Percentiles rank a stretch among this genome's conserved stretches.
Evolutionary conservation across 2,113 vertebrate genomes (phyloP).

Genomic region (Gulo gulo): DNA sequence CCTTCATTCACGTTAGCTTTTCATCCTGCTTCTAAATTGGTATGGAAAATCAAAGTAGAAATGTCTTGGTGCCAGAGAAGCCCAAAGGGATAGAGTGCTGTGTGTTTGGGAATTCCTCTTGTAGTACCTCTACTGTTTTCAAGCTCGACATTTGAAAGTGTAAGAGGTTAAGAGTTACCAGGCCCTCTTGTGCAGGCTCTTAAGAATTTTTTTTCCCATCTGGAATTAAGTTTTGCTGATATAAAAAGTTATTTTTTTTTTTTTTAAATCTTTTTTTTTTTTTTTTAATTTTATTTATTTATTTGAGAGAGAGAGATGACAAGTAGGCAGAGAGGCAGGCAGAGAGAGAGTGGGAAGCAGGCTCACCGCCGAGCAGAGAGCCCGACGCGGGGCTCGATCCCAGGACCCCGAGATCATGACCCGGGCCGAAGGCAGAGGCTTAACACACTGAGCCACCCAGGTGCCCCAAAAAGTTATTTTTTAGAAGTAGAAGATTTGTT

Average conservation of each 20-base stretch:
- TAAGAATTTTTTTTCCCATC: background rate
- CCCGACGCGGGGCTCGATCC: too few relatives aligned
- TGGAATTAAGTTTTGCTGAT: slow-evolving; percentile 26
- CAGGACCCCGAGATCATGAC: too few relatives aligned
- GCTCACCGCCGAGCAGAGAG: too few relatives aligned
- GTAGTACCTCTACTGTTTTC: background rate
- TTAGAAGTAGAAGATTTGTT: background rate
- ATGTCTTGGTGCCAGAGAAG: background rate
- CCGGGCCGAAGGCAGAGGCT: too few relatives aligned
- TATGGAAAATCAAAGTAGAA: background rate
- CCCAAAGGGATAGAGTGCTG: background rate
- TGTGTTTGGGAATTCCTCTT: background rate
- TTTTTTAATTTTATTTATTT: too few relatives aligned
- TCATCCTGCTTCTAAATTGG: background rate
- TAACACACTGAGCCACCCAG: too few relatives aligned
- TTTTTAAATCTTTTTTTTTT: too few relatives aligned
- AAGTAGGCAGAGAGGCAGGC: too few relatives aligned
- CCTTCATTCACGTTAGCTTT: slow-evolving; percentile 3
- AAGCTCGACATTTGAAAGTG: background rate
- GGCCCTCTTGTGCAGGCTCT: background rate
- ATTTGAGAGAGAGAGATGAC: too few relatives aligned
- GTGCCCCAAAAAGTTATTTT: background rate
- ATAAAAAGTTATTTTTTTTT: background rate
- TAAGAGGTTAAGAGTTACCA: background rate
- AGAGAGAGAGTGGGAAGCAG: too few relatives aligned